A percentile compares a stretch with the other conserved stretches of the same genome.
phyloP scores from a whole-genome alignment of 2,113 vertebrate genomes.

The Peromyscus polionotus region DNA sequence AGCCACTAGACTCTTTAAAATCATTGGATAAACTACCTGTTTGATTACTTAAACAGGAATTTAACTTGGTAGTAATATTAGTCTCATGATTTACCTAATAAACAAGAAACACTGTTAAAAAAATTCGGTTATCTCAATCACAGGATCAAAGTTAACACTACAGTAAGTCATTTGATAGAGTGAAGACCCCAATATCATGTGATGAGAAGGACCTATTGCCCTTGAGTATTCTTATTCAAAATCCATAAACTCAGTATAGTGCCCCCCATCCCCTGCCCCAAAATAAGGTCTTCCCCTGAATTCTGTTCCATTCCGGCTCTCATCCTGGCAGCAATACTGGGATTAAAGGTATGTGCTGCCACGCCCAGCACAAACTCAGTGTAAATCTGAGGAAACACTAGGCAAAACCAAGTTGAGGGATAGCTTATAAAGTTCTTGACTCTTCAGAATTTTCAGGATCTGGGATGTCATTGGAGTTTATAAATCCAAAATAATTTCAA shows the following conservation, averaged over 20 bases:
- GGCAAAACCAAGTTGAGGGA: slow-evolving; percentile 10
- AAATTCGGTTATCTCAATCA: slow-evolving; percentile 46
- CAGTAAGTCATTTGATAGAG: slow-evolving; percentile 54
- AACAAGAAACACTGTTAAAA: slow-evolving; percentile 16
- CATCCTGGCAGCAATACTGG: not conserved
- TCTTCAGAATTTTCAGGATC: slow-evolving; percentile 35
- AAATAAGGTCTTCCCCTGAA: not conserved
- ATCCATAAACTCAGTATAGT: slow-evolving; percentile 25
- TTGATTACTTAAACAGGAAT: slow-evolving; percentile 32
- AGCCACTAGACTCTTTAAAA: slow-evolving; percentile 40
- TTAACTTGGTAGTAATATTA: slow-evolving; percentile 35
- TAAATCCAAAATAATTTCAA: slow-evolving; percentile 60
- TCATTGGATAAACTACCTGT: slow-evolving; percentile 51
- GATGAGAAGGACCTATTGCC: not conserved
- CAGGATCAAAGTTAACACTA: slow-evolving; percentile 27
- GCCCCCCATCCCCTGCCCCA: accelerated
- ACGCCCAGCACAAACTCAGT: not conserved
- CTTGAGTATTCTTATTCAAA: slow-evolving; percentile 30
- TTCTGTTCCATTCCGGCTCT: not conserved
- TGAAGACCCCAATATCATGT: not conserved
- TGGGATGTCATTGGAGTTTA: not conserved
- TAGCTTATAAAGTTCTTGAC: slow-evolving; percentile 48
- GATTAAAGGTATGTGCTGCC: not conserved
- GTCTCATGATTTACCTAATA: slow-evolving; percentile 46
- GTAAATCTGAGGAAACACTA: slow-evolving; percentile 44